Conservation (phyloP, 2,888 invertebrate species). For the Dryadula phaetusa region DNA sequence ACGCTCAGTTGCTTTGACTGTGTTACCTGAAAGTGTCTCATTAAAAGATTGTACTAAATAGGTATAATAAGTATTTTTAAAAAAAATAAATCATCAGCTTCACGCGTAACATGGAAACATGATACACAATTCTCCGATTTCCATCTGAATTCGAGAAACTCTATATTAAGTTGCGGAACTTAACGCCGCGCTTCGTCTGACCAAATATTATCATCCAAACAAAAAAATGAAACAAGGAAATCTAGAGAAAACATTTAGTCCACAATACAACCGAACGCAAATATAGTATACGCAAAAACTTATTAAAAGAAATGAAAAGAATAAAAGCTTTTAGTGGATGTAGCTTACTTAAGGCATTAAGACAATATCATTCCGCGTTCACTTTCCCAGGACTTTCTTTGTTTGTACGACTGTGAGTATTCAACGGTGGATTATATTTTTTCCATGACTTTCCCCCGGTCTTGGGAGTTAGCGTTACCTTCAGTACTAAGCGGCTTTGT, state of each 20-base stretch:
- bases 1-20: too few relatives aligned
- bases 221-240: background rate
- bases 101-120: too few relatives aligned
- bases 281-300: slow-evolving; percentile 18
- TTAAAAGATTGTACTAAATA: too few relatives aligned
- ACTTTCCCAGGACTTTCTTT: slow-evolving; percentile 23
- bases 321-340: slow-evolving; percentile 22
- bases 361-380: slow-evolving; percentile 23
- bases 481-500: background rate
- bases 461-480: background rate
- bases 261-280: background rate
- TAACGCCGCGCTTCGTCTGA: too few relatives aligned
- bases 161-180: too few relatives aligned
- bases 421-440: background rate
- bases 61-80: too few relatives aligned
- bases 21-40: too few relatives aligned
- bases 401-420: slow-evolving; percentile 10
- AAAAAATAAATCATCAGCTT: too few relatives aligned
- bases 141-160: too few relatives aligned
- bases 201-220: too few relatives aligned
- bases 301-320: slow-evolving; percentile 27
- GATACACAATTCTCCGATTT: too few relatives aligned
- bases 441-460: background rate
- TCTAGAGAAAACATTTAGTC: background rate
- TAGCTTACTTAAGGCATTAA: slow-evolving; percentile 29